Conservation (phyloP, 2,797 vertebrate species). For the Euthynnus affinis region DNA sequence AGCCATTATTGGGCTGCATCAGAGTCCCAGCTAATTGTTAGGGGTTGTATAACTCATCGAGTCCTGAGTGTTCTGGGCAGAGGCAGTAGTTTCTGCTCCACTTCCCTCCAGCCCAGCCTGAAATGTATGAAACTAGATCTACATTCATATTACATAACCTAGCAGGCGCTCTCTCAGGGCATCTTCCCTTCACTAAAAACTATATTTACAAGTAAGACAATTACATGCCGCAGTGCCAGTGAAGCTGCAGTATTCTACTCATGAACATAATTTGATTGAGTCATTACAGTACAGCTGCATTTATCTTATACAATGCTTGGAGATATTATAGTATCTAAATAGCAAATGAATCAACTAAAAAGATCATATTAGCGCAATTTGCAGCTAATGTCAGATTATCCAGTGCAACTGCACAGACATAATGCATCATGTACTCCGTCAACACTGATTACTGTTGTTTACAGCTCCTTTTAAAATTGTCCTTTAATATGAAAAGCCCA, state of each 20-base stretch:
- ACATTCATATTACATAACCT: conserved; percentile 65
- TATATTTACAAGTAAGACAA: conserved; percentile 51
- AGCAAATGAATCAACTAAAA: conserved; percentile 32
- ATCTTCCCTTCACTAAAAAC: conserved; percentile 35
- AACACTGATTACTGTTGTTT: conserved; percentile 39
- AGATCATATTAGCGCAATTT: conserved; percentile 54
- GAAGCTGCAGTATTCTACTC: conserved; percentile 22
- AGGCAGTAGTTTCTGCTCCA: conserved; percentile 78
- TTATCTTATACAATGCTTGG: conserved; percentile 13
- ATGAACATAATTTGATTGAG: conserved; percentile 33
- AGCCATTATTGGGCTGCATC: conserved; percentile 54
- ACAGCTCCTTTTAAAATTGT: background rate
- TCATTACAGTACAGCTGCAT: conserved; percentile 19
- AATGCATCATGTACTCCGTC: conserved; percentile 14
- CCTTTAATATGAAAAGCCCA: conserved; percentile 19
- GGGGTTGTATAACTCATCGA: conserved; percentile 51
- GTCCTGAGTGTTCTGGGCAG: conserved; percentile 55
- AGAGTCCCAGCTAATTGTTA: conserved; percentile 58
- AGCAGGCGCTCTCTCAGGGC: conserved; percentile 36
- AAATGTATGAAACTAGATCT: conserved; percentile 53
- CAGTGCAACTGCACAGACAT: conserved; percentile 2
- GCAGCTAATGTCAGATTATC: conserved; percentile 29
- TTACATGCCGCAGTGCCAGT: conserved; percentile 30
- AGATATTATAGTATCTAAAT: background rate
- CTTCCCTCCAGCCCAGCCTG: conserved; percentile 60